Evolutionary conservation across 1,140 invertebrate genomes (phyloP).

Genomic region (Drosophila triauraria): DNA sequence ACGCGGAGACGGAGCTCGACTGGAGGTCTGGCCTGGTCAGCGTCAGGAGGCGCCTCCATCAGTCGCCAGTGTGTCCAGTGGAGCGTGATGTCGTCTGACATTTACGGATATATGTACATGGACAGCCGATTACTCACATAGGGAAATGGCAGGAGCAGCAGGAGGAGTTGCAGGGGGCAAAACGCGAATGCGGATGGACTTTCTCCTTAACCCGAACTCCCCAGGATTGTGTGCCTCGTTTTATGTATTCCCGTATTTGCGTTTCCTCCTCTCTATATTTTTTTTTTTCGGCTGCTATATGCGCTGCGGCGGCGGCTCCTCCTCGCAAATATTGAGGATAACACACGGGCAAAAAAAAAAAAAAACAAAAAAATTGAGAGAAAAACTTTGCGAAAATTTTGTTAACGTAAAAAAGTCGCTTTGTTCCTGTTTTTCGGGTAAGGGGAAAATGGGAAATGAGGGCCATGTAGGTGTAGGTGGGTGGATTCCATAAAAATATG

Average conservation of each 20-base stretch:
- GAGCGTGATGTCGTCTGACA: slow-evolving; percentile 84
- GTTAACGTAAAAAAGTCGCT: slow-evolving; percentile 77
- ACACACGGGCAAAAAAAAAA: neutral
- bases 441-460: neutral
- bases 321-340: slow-evolving; percentile 47
- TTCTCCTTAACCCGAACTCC: slow-evolving; percentile 18
- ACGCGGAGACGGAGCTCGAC: neutral
- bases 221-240: slow-evolving; percentile 10
- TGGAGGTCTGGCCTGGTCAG: slow-evolving; percentile 35
- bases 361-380: neutral
- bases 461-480: neutral
- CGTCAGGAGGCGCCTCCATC: slow-evolving; percentile 58
- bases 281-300: slow-evolving; percentile 31
- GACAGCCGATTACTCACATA: slow-evolving; percentile 53
- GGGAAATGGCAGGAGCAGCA: slow-evolving; percentile 15
- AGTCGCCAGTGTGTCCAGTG: slow-evolving; percentile 66
- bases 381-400: slow-evolving; percentile 64
- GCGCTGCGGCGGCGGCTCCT: slow-evolving; percentile 45
- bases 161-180: neutral
- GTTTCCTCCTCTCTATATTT: slow-evolving; percentile 45
- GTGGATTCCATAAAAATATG: slow-evolving; percentile 58
- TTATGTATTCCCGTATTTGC: slow-evolving; percentile 68
- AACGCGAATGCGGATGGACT: slow-evolving; percentile 66
- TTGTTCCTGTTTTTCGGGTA: slow-evolving; percentile 55
- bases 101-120: slow-evolving; percentile 71